phyloP scores from a whole-genome alignment of 2,888 invertebrate species.

The Pycnomerus fuliginosus region DNA sequence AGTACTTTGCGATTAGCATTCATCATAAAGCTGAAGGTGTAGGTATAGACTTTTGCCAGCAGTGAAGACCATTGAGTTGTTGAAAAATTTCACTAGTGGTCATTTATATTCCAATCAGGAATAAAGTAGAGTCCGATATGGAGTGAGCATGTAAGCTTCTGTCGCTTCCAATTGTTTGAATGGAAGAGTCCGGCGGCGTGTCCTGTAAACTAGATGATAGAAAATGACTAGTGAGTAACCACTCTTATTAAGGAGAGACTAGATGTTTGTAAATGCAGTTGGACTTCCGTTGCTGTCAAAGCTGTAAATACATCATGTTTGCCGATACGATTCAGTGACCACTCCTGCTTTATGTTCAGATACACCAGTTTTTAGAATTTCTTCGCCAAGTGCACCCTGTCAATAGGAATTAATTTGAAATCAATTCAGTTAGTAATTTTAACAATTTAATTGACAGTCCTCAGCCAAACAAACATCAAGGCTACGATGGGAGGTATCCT shows the following conservation, averaged over 20 bases:
- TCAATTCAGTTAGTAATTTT: no score
- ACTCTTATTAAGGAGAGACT: slow-evolving; percentile 25
- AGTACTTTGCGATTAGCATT: no score
- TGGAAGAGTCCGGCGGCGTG: slow-evolving; percentile 30
- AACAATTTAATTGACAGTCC: no score
- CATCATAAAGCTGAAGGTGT: no score
- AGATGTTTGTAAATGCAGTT: slow-evolving; percentile 30
- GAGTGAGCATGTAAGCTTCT: slow-evolving; percentile 30
- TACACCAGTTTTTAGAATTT: no score
- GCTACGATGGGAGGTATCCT: no score
- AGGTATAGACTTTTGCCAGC: no score
- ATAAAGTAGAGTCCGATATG: slow-evolving; percentile 37
- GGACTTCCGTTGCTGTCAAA: slow-evolving; percentile 27
- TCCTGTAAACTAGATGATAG: slow-evolving; percentile 31
- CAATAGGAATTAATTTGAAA: no score
- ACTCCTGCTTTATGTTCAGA: slow-evolving; percentile 11
- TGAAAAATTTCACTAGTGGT: slow-evolving; percentile 27
- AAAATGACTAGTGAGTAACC: slow-evolving; percentile 26
- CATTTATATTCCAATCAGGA: slow-evolving; percentile 37
- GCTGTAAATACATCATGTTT: slow-evolving; percentile 20
- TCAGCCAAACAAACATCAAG: no score
- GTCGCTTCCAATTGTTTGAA: slow-evolving; percentile 23
- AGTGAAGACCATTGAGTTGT: no score
- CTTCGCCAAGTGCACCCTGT: no score
- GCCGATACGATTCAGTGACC: slow-evolving; percentile 9